Evolutionary conservation across 1,140 invertebrate genomes (phyloP).

Genomic region (Pachypsylla venusta): DNA sequence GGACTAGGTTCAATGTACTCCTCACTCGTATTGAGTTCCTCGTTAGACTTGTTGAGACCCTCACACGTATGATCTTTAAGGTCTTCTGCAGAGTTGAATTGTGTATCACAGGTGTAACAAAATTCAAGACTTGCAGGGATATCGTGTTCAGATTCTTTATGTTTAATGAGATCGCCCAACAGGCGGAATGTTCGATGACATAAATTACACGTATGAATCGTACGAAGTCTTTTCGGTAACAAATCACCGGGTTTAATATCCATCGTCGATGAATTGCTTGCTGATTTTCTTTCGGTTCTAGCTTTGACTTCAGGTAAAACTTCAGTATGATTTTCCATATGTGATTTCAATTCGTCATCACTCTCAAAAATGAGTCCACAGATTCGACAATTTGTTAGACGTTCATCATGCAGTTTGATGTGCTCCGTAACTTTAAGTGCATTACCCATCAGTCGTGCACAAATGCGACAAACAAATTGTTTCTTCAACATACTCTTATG

Average conservation of each 20-base stretch:
- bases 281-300: constrained; percentile 8
- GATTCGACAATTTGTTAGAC: constrained; percentile 41
- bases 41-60: background rate
- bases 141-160: constrained; percentile 9
- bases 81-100: background rate
- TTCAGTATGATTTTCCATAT: constrained; percentile 27
- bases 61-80: background rate
- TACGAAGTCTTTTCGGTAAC: background rate
- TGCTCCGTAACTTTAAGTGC: constrained; percentile 46
- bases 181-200: constrained; percentile 1
- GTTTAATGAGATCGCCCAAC: background rate
- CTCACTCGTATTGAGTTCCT: constrained; percentile 9
- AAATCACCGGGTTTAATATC: constrained; percentile 10
- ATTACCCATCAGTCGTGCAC: constrained; percentile 42
- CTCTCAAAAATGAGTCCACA: constrained; percentile 41
- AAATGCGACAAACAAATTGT: constrained; percentile 41
- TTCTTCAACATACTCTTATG: constrained; percentile 36
- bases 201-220: background rate
- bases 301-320: constrained; percentile 1
- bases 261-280: background rate
- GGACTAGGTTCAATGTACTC: background rate
- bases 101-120: background rate
- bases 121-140: background rate
- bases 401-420: constrained; percentile 41
- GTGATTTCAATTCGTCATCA: constrained; percentile 34